Evolutionary conservation across 2,888 invertebrate species (phyloP), one percentile per base, ranked within the genome.

Genomic region (Calephelis perditalis): DNA sequence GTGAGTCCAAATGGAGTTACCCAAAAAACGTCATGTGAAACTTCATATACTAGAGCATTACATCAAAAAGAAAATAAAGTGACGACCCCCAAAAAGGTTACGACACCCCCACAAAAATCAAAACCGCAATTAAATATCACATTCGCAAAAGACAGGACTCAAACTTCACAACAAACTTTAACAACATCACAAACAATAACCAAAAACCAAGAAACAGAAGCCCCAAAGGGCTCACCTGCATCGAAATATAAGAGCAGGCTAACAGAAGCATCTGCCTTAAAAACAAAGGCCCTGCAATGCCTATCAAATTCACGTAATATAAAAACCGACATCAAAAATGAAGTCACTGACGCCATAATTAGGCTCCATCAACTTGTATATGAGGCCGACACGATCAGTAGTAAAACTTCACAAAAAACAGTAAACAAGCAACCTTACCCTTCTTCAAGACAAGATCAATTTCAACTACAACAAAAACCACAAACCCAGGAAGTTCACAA

Each of bases 281-380:
- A 43, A 9, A 12, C 5, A 8, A 57, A 57, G 35, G 46, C 45
- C 26, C 15, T 45, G 46, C 45, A 45, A 11, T 12, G 35, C 10
- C 10, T 57, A 8, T 8, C n/a, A 7, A 46, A 45, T 40, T 57
- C 57, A n/a, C 4, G 57, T 11, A 57, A 57, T 15, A 15, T 57
- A 5, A 45, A 46, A 35, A 35, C 57, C 1, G 57, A 57, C 0
- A 57, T 57, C 8, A 57, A 57, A 44, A n/a, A 12, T 8, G 57
- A n/a, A 15, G 57, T 57, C 10, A 11, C 45, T 5, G 12, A 57
- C 10, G 57, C 44, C 12, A 12, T 57, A 0, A 26, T 44, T 0
- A 11, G 44, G 3, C 44, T 57, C 7, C 44, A 57, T 37, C 57
- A 57, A 57, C 5, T 57, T 5, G 57, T 57, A 7, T 44, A 57